Base-by-base conservation (phyloP, 2,797 vertebrate genomes). In the Alca torda region DNA sequence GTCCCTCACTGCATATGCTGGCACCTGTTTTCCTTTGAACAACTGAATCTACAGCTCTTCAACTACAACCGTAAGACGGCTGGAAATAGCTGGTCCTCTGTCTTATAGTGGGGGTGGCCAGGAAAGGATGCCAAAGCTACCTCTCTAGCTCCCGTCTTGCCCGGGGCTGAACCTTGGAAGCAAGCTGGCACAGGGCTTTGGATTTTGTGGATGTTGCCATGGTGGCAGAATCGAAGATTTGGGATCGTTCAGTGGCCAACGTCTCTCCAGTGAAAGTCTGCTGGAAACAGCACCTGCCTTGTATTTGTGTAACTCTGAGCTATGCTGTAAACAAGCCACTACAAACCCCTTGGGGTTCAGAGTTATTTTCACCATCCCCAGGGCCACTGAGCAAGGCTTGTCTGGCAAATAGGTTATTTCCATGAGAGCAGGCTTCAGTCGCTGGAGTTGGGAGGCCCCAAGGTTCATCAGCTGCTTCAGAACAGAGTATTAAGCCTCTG, bases 261-360 rank as follows among this genome's bases (percentile, higher is more conserved):
- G 33, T 64, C 39, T 74, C 60, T 69, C 21, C 35, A 46, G 35
- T 60, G 76, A 65, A 86, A 72, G 46, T 86, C 46, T 84, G 33
- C 70, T 76, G 67, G 63, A n/a, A 90, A 25, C 14, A 63, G 74
- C 82, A 89, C 19, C 41, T 82, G 35, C 56, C n/a, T 69, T 74
- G 23, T 56, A n/a, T 56, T 86, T 77, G 56, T 81, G 0, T 69
- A 88, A 67, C 70, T 81, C 20, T 4, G 16, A 65, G 70, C 43
- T 78, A 10, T 18, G 54, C 70, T 79, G 85, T 92, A 95, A 96
- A 95, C 89, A 95, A 95, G 53, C 25, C 20, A 30, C 93, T 75
- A 59, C 56, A 95, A 83, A 70, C 35, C 50, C 56, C 67, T 39
- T 26, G 56, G 63, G 67, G 59, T 74, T 82, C 76, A 64, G 78